These are phyloP conservation scores for Coregonus suidteri DNA, from an alignment of 2,797 vertebrate species.

Conservation along the genomic window DNA sequence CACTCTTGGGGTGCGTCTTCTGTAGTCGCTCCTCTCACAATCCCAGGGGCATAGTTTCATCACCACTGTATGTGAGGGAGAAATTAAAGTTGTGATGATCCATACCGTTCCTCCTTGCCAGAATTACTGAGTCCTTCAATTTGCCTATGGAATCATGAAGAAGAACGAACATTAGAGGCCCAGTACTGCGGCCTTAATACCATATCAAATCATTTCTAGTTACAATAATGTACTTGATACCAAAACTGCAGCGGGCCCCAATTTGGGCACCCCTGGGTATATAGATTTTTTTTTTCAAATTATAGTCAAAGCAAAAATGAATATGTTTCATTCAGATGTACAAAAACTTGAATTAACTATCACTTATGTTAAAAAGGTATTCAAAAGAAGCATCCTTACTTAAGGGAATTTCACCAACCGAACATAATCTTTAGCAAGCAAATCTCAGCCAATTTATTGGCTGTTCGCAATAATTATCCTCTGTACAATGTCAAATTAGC, in stretches of 20 bases:
- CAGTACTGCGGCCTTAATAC: no score
- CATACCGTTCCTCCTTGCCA: neutral
- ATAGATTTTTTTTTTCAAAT: no score
- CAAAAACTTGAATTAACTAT: no score
- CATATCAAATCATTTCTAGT: no score
- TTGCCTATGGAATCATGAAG: neutral
- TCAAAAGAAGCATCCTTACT: neutral
- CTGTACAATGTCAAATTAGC: slow-evolving; percentile 25
- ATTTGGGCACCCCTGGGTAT: no score
- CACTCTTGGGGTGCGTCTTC: neutral
- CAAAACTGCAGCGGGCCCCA: no score
- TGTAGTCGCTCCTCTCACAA: neutral
- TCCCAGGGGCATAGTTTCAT: neutral
- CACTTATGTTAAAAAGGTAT: neutral
- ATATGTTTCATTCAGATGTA: no score
- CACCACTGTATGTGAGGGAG: neutral
- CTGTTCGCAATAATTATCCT: slow-evolving; percentile 14
- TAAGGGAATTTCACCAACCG: neutral
- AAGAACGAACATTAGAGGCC: no score
- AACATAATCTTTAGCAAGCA: neutral
- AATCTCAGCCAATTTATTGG: slow-evolving; percentile 12
- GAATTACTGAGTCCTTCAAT: neutral
- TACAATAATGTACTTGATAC: no score
- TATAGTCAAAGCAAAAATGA: no score
- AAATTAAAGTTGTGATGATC: neutral